phyloP scores from a whole-genome alignment of 2,888 invertebrate genomes.

The Morinoia aosen region DNA sequence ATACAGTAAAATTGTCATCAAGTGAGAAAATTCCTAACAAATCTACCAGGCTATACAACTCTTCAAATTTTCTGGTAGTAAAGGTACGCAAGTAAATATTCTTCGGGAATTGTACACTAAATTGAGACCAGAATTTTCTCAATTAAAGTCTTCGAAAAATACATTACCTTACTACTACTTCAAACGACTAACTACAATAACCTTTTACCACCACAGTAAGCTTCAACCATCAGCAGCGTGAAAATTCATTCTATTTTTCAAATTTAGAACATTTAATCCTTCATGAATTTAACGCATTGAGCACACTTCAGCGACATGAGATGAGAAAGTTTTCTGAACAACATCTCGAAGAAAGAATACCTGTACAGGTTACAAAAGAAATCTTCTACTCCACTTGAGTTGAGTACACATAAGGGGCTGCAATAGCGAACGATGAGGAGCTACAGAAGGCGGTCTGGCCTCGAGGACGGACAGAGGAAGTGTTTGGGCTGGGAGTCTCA shows the following conservation, averaged over 20 bases:
- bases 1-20: not conserved
- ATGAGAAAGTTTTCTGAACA: not conserved
- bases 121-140: not conserved
- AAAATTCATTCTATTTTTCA: not conserved
- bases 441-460: not conserved
- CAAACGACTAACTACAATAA: not conserved
- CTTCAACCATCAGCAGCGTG: not conserved
- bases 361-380: not conserved
- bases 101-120: not conserved
- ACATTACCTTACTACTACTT: not conserved
- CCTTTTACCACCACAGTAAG: not conserved
- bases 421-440: not conserved
- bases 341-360: not conserved
- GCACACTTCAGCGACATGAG: no score
- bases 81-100: not conserved
- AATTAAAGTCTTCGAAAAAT: not conserved
- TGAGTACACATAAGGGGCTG: not conserved
- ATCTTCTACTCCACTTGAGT: not conserved
- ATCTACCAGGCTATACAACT: not conserved
- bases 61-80: not conserved
- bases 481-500: conserved; percentile 25
- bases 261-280: not conserved
- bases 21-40: not conserved
- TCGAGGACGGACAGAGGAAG: not conserved
- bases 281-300: no score